Percentiles rank a stretch among this genome's conserved stretches.
Evolutionary conservation across 2,113 vertebrate species (phyloP).

Genomic region (Actenoides lindsayi): DNA sequence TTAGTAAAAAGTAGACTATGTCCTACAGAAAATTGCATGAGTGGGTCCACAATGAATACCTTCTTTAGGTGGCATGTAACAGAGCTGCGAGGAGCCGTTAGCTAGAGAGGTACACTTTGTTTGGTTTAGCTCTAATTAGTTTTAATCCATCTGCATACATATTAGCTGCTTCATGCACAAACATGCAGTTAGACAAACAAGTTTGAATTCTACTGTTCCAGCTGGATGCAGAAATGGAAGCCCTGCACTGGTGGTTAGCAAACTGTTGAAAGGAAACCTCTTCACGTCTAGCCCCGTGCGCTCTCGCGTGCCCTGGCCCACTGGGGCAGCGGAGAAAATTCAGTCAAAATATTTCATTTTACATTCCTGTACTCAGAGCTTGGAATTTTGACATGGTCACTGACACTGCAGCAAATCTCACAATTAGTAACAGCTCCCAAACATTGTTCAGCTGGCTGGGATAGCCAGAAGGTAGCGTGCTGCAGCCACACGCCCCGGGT

Average conservation of each 20-base stretch:
- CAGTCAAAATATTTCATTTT: background rate
- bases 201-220: background rate
- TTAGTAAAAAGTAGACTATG: background rate
- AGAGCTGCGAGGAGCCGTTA: conserved; percentile 7
- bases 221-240: background rate
- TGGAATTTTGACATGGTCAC: background rate
- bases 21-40: background rate
- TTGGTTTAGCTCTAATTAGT: conserved; percentile 11
- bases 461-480: background rate
- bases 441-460: background rate
- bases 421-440: background rate
- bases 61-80: background rate
- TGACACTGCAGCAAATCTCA: background rate
- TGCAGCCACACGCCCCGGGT: background rate
- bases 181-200: background rate
- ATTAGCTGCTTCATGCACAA: conserved; percentile 28
- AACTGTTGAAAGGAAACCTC: background rate
- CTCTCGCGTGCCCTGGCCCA: accelerated
- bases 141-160: conserved; percentile 22
- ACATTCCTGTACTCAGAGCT: background rate
- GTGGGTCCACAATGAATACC: background rate
- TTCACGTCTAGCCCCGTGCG: background rate
- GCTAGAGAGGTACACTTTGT: background rate
- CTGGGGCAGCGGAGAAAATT: background rate
- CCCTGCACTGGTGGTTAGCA: background rate